Evolutionary conservation across 30 jellyfish, hydroid and myxozoan genomes (phyloP).

Genomic region (Sanderia malayensis): DNA sequence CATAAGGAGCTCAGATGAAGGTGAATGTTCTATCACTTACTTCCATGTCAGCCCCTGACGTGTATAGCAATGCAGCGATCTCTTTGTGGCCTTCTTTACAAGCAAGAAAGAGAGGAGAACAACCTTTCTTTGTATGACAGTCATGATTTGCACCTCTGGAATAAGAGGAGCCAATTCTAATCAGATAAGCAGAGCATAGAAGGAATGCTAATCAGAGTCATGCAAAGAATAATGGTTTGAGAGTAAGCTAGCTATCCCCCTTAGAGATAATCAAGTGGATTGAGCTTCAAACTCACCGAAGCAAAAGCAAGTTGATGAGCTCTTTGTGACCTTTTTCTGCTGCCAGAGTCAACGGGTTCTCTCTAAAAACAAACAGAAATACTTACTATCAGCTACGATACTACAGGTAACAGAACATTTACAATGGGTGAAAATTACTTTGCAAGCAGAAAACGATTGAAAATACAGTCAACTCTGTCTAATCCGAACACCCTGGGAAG

Average conservation of each 20-base stretch:
- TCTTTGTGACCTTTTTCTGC: constrained; percentile 95
- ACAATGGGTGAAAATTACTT: no score
- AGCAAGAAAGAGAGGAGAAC: constrained; percentile 88
- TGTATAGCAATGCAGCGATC: constrained; percentile 73
- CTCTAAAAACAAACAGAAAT: constrained; percentile 69
- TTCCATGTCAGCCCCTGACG: constrained; percentile 87
- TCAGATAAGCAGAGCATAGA: no score
- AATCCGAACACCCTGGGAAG: no score
- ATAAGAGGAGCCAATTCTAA: background rate
- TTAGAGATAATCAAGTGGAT: no score
- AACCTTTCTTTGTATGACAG: constrained; percentile 96
- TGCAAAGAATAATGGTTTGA: no score
- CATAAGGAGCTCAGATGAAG: no score
- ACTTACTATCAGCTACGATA: no score
- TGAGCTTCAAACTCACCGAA: constrained; percentile 34
- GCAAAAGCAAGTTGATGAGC: constrained; percentile 59
- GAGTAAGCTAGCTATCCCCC: no score
- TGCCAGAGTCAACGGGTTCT: constrained; percentile 93
- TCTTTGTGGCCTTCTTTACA: constrained; percentile 97
- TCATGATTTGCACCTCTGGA: constrained; percentile 89
- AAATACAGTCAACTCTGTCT: no score
- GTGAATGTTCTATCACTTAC: constrained; percentile 16
- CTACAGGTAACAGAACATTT: no score
- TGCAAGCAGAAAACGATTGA: no score
- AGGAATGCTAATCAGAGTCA: no score